Evolutionary conservation across 2,888 invertebrate genomes (phyloP).

Genomic region (Uropetala carovei): DNA sequence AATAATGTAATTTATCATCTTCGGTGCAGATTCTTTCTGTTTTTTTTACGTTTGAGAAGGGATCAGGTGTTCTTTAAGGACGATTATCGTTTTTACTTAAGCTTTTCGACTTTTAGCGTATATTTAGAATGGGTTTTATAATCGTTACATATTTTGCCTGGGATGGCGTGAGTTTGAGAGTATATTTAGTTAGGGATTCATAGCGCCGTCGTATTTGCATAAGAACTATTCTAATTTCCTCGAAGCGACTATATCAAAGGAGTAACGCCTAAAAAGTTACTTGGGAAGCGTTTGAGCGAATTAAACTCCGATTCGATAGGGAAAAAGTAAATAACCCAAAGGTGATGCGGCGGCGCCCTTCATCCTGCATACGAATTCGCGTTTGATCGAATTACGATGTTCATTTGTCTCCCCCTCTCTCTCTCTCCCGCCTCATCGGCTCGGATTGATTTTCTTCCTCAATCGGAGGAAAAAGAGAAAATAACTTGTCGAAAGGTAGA

Average conservation of each 20-base stretch:
- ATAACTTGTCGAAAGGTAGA: too few species aligned
- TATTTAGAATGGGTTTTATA: too few species aligned
- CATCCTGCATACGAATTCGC: constrained; percentile 11
- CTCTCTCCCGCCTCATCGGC: background rate
- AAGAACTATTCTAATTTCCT: background rate
- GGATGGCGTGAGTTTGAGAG: background rate
- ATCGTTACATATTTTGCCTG: too few species aligned
- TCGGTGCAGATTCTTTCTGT: too few species aligned
- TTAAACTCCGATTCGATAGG: background rate
- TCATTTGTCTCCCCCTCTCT: background rate
- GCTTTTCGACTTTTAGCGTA: too few species aligned
- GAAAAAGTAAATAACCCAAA: background rate
- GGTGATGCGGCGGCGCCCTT: background rate
- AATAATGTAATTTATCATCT: too few species aligned
- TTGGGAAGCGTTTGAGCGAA: background rate
- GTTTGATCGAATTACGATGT: background rate
- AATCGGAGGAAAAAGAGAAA: background rate
- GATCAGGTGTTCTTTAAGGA: too few species aligned
- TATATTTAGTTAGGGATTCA: background rate
- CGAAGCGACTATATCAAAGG: background rate
- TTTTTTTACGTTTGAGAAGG: too few species aligned
- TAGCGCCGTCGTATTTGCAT: background rate
- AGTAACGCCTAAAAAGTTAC: background rate
- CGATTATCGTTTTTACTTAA: too few species aligned
- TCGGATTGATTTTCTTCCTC: background rate